A percentile compares a stretch with the other conserved stretches of the same genome.
Conservation (phyloP, 1,140 invertebrate species). For the Pogonognathellus flavescens region DNA sequence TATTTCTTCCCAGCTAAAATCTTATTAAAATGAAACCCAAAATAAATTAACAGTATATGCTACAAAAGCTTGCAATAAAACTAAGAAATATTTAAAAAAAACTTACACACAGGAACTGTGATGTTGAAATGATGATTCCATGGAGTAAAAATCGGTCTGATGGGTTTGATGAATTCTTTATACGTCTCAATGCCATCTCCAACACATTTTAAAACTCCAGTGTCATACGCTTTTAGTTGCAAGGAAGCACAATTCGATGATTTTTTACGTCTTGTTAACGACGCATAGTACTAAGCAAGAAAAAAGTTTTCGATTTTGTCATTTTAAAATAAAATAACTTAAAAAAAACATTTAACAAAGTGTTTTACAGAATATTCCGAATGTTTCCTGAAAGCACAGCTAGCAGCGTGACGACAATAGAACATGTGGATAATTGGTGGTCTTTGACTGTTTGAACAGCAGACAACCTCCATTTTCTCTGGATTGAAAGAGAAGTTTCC, state of each 20-base stretch:
- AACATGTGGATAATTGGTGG: conserved; percentile 54
- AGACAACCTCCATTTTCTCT: conserved; percentile 18
- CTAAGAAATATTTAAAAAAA: neutral
- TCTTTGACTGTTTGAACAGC: conserved; percentile 52
- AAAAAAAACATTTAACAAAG: no score
- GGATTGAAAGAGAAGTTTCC: neutral
- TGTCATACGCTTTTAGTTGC: neutral
- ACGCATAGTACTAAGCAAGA: neutral
- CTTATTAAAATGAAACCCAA: neutral
- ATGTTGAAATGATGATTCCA: conserved; percentile 35
- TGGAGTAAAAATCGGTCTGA: neutral
- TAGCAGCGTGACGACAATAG: conserved; percentile 57
- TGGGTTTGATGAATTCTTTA: conserved; percentile 51
- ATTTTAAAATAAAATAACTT: no score
- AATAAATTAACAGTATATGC: neutral
- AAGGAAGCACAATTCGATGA: conserved; percentile 45
- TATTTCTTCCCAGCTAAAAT: conserved; percentile 54
- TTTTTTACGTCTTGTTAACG: neutral
- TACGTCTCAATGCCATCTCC: conserved; percentile 61
- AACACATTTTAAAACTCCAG: conserved; percentile 57
- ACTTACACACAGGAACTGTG: conserved; percentile 25
- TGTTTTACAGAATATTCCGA: conserved; percentile 32
- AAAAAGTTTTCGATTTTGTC: neutral
- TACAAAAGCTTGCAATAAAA: neutral
- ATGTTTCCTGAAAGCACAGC: conserved; percentile 54